Evolutionary conservation across 2,113 vertebrate species (phyloP).

Genomic region (Lynx canadensis): DNA sequence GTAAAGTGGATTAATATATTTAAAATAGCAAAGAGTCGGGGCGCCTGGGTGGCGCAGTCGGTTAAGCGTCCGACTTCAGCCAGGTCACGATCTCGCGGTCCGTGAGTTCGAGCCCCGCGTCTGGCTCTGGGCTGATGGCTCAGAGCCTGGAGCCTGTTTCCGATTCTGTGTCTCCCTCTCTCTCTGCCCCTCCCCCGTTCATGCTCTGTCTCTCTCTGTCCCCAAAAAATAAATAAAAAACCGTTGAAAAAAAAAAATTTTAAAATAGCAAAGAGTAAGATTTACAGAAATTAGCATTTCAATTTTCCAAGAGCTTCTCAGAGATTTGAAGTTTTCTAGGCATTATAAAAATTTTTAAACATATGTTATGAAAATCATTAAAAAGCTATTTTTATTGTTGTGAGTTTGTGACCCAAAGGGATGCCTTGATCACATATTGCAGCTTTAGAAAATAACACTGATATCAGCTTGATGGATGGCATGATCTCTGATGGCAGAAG

Average conservation of each 20-base stretch:
- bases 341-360: background rate
- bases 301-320: background rate
- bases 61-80: too few species aligned
- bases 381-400: background rate
- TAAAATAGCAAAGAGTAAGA: background rate
- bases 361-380: background rate
- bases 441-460: slow-evolving; percentile 20
- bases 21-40: background rate
- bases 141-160: too few species aligned
- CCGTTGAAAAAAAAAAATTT: too few species aligned
- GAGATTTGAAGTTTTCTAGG: background rate
- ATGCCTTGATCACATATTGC: background rate
- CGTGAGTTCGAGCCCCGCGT: too few species aligned
- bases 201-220: too few species aligned
- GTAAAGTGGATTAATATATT: background rate
- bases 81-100: too few species aligned
- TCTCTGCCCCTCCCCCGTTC: too few species aligned
- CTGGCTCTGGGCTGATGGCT: too few species aligned
- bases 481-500: background rate
- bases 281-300: background rate
- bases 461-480: background rate
- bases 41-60: too few species aligned
- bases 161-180: too few species aligned
- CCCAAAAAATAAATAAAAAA: too few species aligned
- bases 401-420: background rate